Conservation (phyloP, 2,888 invertebrate genomes). For the Nomada goodeniana region DNA sequence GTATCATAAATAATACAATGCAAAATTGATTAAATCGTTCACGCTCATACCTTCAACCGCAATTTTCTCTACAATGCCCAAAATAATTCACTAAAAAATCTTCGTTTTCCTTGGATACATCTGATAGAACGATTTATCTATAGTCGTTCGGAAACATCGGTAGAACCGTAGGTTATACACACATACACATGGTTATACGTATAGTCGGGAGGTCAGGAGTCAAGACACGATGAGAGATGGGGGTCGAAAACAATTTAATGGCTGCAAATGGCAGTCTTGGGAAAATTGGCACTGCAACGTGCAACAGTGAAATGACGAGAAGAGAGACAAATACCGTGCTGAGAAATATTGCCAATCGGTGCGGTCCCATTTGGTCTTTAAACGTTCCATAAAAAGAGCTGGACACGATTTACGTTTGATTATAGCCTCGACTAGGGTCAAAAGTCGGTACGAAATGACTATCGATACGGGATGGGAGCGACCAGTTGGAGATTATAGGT, state of each 20-base stretch:
- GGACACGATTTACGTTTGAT: constrained; percentile 81
- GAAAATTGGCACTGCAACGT: constrained; percentile 61
- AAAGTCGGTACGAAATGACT: constrained; percentile 77
- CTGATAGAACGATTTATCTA: not conserved
- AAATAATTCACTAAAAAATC: not conserved
- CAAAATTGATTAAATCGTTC: not conserved
- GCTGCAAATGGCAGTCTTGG: constrained; percentile 69
- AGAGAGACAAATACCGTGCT: constrained; percentile 43
- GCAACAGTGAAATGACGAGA: constrained; percentile 18
- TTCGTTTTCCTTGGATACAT: not conserved
- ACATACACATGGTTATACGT: constrained; percentile 15
- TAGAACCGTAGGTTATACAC: not conserved
- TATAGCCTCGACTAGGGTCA: constrained; percentile 76
- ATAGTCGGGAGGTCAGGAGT: constrained; percentile 51
- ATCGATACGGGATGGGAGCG: constrained; percentile 75
- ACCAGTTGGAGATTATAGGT: constrained; percentile 77
- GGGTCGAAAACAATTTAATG: constrained; percentile 71
- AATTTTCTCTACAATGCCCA: not conserved
- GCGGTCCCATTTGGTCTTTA: constrained; percentile 76
- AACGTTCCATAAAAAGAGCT: constrained; percentile 78
- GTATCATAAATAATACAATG: too few relatives aligned
- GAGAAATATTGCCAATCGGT: constrained; percentile 56
- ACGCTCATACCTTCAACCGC: not conserved
- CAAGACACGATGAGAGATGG: constrained; percentile 53
- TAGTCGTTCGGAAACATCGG: not conserved